Base-by-base conservation (phyloP, 2,797 vertebrate genomes). In the Dicrostonyx torquatus region DNA sequence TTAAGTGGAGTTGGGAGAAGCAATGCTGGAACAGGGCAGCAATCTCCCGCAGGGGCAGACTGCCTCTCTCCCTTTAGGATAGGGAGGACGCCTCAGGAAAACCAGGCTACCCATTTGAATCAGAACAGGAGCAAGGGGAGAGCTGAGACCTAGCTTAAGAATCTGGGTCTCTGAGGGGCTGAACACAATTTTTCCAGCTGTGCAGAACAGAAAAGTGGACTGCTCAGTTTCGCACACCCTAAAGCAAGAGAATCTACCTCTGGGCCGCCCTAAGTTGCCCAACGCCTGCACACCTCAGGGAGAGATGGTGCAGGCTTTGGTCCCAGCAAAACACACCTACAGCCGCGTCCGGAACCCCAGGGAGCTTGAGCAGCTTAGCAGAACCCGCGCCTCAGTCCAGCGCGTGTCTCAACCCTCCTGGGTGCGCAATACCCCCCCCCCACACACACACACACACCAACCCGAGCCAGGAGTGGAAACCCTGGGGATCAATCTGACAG, bases 361-460 rank as follows among this genome's bases (percentile, higher is more conserved):
- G 76, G 96, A 34, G 93, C 14, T 58, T 82, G 64, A 70, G 80
- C 48, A 66, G 87, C 95, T 76, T 86, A 14, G 55, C 62, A 73
- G 78, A 85, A 58, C 53, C 0, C 0, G 87, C 50, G 29, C 91
- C 48, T 14, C 78, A 43, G 82, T 89, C 78, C 93, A 10, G 37
- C 14, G 31, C 31, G 11, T 34, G 24, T 37, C 7, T 13, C 85
- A 34, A 77, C n/a, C 87, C 95, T 93, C 89, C 75, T 1, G 66
- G 92, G 87, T 55, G 72, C 37, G 17, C 77, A 77, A 89, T 66
- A 29, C 92, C 66, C 37, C 45, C 89, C 37, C 5, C 20, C 37
- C 37, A 4, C 70, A 9, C 6, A n/a, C n/a, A n/a, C n/a, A n/a
- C n/a, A n/a, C n/a, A n/a, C n/a, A n/a, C n/a, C n/a, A n/a, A n/a